phyloP scores from a whole-genome alignment of 2,797 vertebrate genomes.

The Tokudaia muenninki region DNA sequence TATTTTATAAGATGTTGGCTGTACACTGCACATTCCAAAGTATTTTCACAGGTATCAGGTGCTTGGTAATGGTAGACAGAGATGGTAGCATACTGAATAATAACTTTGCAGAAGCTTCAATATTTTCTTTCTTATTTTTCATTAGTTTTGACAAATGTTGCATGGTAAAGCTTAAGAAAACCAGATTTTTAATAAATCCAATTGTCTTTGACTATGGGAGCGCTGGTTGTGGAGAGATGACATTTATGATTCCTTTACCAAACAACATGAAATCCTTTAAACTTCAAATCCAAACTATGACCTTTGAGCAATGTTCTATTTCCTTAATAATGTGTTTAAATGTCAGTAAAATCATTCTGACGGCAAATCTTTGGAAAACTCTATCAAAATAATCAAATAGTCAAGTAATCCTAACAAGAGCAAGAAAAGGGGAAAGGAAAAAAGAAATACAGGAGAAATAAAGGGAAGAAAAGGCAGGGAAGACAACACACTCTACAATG shows the following conservation, averaged over 20 bases:
- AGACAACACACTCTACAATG: background rate
- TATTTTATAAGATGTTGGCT: background rate
- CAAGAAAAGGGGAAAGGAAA: background rate
- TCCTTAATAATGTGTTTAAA: conserved; percentile 76
- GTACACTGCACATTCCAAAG: background rate
- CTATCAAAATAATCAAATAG: conserved; percentile 64
- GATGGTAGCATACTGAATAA: background rate
- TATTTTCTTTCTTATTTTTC: background rate
- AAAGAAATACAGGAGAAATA: background rate
- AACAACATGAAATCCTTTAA: conserved; percentile 73
- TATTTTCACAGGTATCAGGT: background rate
- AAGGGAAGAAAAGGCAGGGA: background rate
- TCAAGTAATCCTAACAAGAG: conserved; percentile 16
- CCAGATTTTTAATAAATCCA: conserved; percentile 70
- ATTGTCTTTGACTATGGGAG: conserved; percentile 62
- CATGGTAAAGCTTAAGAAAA: conserved; percentile 59
- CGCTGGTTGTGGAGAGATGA: conserved; percentile 62
- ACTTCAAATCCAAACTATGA: conserved; percentile 70
- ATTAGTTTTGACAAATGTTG: conserved; percentile 63
- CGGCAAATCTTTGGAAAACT: conserved; percentile 64
- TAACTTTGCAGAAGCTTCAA: conserved; percentile 50
- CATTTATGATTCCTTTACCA: conserved; percentile 75
- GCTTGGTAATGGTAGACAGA: background rate
- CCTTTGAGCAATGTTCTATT: conserved; percentile 60
- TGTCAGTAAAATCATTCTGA: conserved; percentile 70